These are phyloP conservation scores for Sitophilus oryzae DNA, from an alignment of 1,140 invertebrate genomes.

Conservation along the genomic window DNA sequence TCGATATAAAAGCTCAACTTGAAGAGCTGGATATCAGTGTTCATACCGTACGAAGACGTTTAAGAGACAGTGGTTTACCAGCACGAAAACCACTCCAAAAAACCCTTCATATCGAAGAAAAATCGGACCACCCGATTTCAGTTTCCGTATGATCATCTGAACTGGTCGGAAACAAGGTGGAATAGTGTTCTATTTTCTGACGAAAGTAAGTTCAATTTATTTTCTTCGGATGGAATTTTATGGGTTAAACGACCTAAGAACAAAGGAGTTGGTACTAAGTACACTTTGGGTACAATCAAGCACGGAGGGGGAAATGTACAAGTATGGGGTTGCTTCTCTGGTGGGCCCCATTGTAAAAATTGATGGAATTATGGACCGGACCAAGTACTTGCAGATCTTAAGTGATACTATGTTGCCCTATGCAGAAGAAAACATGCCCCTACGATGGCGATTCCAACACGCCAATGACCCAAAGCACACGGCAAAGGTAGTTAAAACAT, in stretches of 20 bases:
- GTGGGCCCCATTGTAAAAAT: slow-evolving; percentile 27
- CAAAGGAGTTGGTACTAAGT: slow-evolving; percentile 19
- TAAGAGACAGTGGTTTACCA: no score
- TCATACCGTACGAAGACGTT: no score
- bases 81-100: no score
- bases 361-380: slow-evolving; percentile 23
- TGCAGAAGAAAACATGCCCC: slow-evolving; percentile 30
- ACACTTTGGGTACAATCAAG: slow-evolving; percentile 30
- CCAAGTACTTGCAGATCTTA: slow-evolving; percentile 27
- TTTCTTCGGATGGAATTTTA: slow-evolving; percentile 15
- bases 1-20: no score
- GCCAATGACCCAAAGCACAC: slow-evolving; percentile 38
- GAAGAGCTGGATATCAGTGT: no score
- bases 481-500: slow-evolving; percentile 15
- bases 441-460: slow-evolving; percentile 31
- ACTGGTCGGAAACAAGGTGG: slow-evolving; percentile 8
- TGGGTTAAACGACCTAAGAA: no score
- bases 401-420: slow-evolving; percentile 13
- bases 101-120: no score
- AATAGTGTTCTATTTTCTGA: no score
- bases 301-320: slow-evolving; percentile 21
- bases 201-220: slow-evolving; percentile 18
- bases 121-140: no score
- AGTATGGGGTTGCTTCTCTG: slow-evolving; percentile 32
- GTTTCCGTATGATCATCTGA: not conserved